Base-by-base conservation (phyloP, 1,140 invertebrate species). In the Bombus picipes region DNA sequence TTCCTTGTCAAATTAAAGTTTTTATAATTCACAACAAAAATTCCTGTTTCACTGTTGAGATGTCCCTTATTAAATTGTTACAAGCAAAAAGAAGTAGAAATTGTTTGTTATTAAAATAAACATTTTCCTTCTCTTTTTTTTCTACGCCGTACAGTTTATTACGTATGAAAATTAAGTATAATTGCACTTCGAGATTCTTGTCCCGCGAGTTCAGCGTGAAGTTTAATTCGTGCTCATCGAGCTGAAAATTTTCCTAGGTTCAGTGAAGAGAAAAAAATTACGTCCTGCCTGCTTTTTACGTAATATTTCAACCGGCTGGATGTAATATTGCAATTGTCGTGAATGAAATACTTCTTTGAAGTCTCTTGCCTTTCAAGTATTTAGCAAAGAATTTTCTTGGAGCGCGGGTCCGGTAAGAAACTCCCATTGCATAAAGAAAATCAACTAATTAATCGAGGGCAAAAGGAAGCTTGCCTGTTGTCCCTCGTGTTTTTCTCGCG, bases 291-390 rank as follows among this genome's bases (percentile, higher is more conserved):
- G 32, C 41, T 74, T 82, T 68, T 76, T 70, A 39, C 8, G 47
- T 28, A 53, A 77, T 83, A 39, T 83, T 41, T 77, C 37, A 68
- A 66, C 59, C 37, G 9, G 28, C 15, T 39, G 62, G 68, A 68
- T 77, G 43, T 77, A 83, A 83, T 83, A 76, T 76, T 18, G 74
- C 43, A 77, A 74, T 74, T 53, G 73, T 77, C 62, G 81, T 37
- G 37, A 66, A 25, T 75, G 72, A 65, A 83, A 83, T 83, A 74
- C 18, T 75, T 66, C 71, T 76, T 76, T 76, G 72, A 83, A 83
- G 59, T 68, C 28, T 25, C 25, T 83, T 53, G 65, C 81, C 73
- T 83, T 83, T 77, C 43, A 28, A 41, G 43, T 68, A 83, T 77
- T 83, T 77, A 83, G 43, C 43, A n/a, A 70, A 41, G 81, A 77